phyloP scores from a whole-genome alignment of 2,888 invertebrate genomes.

The Furcula furcula region DNA sequence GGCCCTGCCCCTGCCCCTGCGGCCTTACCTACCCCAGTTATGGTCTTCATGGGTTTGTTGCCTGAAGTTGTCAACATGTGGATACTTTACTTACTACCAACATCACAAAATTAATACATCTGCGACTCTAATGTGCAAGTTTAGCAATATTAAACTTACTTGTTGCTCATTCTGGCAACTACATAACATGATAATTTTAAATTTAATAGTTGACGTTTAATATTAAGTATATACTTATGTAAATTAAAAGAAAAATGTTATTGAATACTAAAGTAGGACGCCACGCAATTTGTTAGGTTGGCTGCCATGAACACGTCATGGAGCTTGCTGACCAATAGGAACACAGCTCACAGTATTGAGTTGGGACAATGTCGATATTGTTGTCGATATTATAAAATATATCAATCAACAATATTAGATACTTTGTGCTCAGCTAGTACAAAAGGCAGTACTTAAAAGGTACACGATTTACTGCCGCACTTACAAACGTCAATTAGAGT shows the following conservation, averaged over 20 bases:
- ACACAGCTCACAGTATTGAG: constrained; percentile 24
- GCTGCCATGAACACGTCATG: constrained; percentile 38
- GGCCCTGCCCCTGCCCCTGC: too few species aligned
- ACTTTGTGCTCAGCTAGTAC: too few species aligned
- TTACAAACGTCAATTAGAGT: too few species aligned
- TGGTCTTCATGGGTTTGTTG: too few species aligned
- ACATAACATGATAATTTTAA: constrained; percentile 5
- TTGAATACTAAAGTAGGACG: constrained; percentile 26
- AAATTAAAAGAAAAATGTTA: constrained; percentile 4
- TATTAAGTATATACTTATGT: neutral
- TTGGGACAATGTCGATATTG: constrained; percentile 34
- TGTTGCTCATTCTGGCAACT: neutral
- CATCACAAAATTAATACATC: constrained; percentile 41
- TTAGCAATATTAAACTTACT: neutral
- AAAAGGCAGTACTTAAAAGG: too few species aligned
- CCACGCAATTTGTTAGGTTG: constrained; percentile 41
- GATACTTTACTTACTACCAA: too few species aligned
- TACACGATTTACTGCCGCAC: too few species aligned
- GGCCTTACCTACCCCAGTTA: too few species aligned
- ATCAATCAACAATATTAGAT: too few species aligned
- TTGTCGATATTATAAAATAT: constrained; percentile 34
- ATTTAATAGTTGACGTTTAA: constrained; percentile 4
- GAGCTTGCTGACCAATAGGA: constrained; percentile 54
- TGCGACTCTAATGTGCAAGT: constrained; percentile 30
- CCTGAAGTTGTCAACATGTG: too few species aligned